These are phyloP conservation scores for Grammomys dolichurus DNA, from an alignment of 2,113 vertebrate species.

Conservation along the genomic window DNA sequence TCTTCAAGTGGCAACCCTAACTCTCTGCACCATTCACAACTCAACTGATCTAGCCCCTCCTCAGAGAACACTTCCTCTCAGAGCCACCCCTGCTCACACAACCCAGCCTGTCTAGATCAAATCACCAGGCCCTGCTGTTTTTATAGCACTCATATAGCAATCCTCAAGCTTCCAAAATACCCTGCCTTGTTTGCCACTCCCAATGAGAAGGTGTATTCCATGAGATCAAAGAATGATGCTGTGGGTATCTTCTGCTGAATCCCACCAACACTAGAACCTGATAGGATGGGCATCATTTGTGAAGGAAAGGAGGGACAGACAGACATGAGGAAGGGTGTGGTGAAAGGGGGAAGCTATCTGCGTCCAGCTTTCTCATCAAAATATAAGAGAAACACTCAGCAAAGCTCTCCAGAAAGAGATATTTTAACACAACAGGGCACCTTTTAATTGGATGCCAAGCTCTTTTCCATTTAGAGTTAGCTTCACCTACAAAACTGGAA, in stretches of 20 bases:
- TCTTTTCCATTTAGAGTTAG: not conserved
- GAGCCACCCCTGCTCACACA: not conserved
- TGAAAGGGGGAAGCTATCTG: not conserved
- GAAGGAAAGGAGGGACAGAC: not conserved
- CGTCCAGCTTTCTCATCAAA: not conserved
- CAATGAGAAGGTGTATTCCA: not conserved
- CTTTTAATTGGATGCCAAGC: constrained; percentile 24
- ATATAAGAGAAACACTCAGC: not conserved
- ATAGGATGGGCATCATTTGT: not conserved
- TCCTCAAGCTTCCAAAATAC: not conserved
- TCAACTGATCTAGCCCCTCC: not conserved
- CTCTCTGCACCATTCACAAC: not conserved
- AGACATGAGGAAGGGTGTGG: not conserved
- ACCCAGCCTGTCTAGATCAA: not conserved
- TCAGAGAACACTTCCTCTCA: not conserved
- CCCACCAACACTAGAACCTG: not conserved
- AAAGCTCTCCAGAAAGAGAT: constrained; percentile 4
- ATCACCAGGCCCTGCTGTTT: no score
- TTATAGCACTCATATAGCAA: not conserved
- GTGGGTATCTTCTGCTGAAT: not conserved
- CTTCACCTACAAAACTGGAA: constrained; percentile 4
- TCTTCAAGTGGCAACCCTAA: not conserved
- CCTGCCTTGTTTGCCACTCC: not conserved
- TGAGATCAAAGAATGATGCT: not conserved
- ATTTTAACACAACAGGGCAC: constrained; percentile 12